Conservation (phyloP, 1,140 invertebrate genomes). For the Calephelis virginiensis region DNA sequence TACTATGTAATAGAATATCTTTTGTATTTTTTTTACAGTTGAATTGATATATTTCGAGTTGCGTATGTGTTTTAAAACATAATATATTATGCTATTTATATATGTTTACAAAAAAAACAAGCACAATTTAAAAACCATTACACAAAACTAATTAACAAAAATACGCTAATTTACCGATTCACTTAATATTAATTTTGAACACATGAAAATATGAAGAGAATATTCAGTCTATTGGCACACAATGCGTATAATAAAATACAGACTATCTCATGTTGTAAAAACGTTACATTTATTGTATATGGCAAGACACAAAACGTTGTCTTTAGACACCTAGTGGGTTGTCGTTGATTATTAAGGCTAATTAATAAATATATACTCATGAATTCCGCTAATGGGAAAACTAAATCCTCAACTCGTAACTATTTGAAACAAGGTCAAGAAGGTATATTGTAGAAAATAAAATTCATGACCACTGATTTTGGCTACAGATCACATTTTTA, state of each 20-base stretch:
- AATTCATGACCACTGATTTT: too few species aligned
- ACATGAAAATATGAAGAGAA: constrained; percentile 10
- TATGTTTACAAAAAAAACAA: constrained; percentile 17
- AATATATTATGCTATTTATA: constrained; percentile 7
- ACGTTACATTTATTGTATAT: constrained; percentile 4
- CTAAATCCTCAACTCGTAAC: too few species aligned
- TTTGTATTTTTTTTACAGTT: constrained; percentile 1
- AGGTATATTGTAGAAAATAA: too few species aligned
- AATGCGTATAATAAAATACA: constrained; percentile 9
- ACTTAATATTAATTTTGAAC: constrained; percentile 16
- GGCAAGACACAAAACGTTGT: neutral
- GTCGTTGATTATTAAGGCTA: neutral
- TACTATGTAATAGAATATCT: constrained; percentile 7
- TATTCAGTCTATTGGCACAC: constrained; percentile 17
- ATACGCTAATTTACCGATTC: constrained; percentile 7
- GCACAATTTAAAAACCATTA: constrained; percentile 11
- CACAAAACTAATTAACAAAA: constrained; percentile 16
- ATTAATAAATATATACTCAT: neutral
- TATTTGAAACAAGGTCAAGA: too few species aligned
- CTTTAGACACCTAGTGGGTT: neutral
- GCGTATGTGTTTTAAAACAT: neutral
- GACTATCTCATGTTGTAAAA: neutral
- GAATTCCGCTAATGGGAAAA: too few species aligned
- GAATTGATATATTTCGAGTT: constrained; percentile 8
- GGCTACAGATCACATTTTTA: too few species aligned